phyloP scores from a whole-genome alignment of 2,888 invertebrate species.

The Eupithecia inturbata region DNA sequence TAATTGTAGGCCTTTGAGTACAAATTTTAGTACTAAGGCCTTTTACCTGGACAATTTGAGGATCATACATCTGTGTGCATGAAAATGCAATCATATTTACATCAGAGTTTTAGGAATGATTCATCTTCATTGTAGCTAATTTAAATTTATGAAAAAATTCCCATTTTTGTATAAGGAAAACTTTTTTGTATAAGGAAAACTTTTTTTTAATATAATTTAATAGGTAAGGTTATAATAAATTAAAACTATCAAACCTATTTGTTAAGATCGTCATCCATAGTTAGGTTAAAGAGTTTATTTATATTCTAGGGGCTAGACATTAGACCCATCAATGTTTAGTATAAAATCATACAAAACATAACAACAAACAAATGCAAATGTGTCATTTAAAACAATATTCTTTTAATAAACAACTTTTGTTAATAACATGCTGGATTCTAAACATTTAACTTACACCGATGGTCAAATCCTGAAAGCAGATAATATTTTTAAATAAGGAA shows the following conservation, averaged over 20 bases:
- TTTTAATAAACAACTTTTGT: slow-evolving; percentile 6
- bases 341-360: slow-evolving; percentile 14
- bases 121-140: background rate
- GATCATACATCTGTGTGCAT: slow-evolving; percentile 69
- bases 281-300: background rate
- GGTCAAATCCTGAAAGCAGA: slow-evolving; percentile 71
- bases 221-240: too few species aligned
- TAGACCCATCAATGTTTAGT: background rate
- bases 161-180: background rate
- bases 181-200: too few species aligned
- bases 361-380: slow-evolving; percentile 6
- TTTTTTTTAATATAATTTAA: too few species aligned
- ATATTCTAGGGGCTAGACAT: background rate
- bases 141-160: background rate
- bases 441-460: slow-evolving; percentile 74
- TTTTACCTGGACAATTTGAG: slow-evolving; percentile 73
- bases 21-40: background rate
- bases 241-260: background rate
- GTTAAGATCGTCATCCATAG: background rate
- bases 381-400: slow-evolving; percentile 7
- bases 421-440: slow-evolving; percentile 40
- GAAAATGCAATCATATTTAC: slow-evolving; percentile 53
- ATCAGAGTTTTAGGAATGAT: background rate
- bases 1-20: background rate
- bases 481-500: slow-evolving; percentile 1